These are phyloP conservation scores for Callinectes sapidus DNA, from an alignment of 2,888 invertebrate species.

Conservation along the genomic window DNA sequence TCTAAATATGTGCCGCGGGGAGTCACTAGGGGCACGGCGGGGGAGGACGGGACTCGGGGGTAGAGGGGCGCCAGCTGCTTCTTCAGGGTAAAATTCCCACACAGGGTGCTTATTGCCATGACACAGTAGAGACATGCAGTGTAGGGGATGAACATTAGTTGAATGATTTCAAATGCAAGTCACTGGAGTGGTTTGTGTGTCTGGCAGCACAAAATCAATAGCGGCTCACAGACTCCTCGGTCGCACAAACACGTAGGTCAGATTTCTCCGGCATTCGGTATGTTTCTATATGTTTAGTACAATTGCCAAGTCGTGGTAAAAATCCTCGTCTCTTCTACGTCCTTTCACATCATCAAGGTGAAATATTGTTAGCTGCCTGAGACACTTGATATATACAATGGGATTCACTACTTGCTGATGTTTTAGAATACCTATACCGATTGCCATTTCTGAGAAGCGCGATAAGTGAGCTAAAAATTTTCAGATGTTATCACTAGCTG, in stretches of 20 bases:
- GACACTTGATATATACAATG: not conserved
- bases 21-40: not conserved
- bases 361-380: not conserved
- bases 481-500: slow-evolving; percentile 42
- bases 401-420: too few relatives aligned
- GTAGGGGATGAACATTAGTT: slow-evolving; percentile 53
- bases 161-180: slow-evolving; percentile 64
- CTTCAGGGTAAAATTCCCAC: not conserved
- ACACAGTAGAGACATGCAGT: not conserved
- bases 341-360: not conserved
- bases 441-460: slow-evolving; percentile 37
- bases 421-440: not conserved
- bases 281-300: slow-evolving; percentile 43
- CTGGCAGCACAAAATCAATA: slow-evolving; percentile 70
- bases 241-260: slow-evolving; percentile 39
- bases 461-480: slow-evolving; percentile 56
- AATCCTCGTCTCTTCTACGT: not conserved
- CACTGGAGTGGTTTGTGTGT: slow-evolving; percentile 62
- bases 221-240: slow-evolving; percentile 66
- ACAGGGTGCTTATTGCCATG: not conserved
- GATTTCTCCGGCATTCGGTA: slow-evolving; percentile 36
- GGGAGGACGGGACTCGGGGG: not conserved
- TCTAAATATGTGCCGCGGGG: not conserved
- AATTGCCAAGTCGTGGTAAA: not conserved
- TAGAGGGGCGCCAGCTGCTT: not conserved